Base-by-base conservation (phyloP, 2,113 vertebrate genomes). In the Podarcis muralis region DNA sequence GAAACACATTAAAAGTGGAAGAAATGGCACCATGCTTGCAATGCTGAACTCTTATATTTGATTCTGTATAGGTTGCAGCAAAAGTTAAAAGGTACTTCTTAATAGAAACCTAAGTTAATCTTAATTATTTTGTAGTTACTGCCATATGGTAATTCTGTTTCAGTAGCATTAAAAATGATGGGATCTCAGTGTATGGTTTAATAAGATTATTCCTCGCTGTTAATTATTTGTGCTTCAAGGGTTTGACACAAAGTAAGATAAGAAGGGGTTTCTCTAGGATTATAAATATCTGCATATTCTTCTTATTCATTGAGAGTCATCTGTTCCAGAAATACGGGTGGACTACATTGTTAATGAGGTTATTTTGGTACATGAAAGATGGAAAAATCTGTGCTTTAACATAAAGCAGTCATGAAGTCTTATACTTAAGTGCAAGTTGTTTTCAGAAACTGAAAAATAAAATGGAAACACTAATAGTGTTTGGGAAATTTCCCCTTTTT, bases 191-290 rank as follows among this genome's bases (percentile, higher is more conserved):
- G 40, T 87, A 22, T 84, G 74, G 77, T 59, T 85, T 89, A 18
- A 25, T 48, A 88, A 78, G 71, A 2, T 57, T 62, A 35, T 76
- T 72, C 22, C 75, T 79, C 6, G 84, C 74, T 68, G 22, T 16
- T 89, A 87, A 83, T 66, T n/a, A 71, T 71, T 7, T 83, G 6
- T 84, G 66, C 79, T 85, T 22, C 7, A 4, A 76, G 9, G 74
- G 27, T 35, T 74, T 89, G 82, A 82, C 71, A 59, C 48, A 75
- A 0, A 91, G n/a, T 57, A 90, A 78, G 85, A 66, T 59, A 85
- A 4, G 71, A 81, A 93, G 68, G 57, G 76, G 48, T 30, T 23
- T 43, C 18, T 84, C 7, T 62, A 77, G 27, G 6, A 86, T 79
- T 1, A 74, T 81, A 85, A 30, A 48, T 85, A 66, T 30, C 35